These are phyloP conservation scores for Rhopalosiphum padi DNA, from an alignment of 1,140 invertebrate genomes.

Conservation along the genomic window DNA sequence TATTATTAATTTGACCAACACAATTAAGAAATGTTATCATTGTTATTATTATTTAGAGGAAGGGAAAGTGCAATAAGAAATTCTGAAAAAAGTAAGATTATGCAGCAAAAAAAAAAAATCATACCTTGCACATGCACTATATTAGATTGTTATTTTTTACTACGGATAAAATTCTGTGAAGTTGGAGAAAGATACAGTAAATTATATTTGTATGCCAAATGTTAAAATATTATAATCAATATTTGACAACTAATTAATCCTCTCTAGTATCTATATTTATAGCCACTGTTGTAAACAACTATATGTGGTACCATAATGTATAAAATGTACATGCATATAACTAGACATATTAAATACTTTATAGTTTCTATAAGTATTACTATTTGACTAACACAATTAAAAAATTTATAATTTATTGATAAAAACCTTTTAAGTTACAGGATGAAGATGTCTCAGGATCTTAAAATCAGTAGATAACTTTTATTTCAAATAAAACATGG, in stretches of 20 bases:
- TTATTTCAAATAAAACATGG: background rate
- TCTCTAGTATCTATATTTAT: conserved; percentile 63
- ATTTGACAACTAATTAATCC: conserved; percentile 58
- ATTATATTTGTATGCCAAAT: background rate
- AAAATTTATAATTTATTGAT: background rate
- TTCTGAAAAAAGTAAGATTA: too few species aligned
- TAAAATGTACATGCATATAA: too few species aligned
- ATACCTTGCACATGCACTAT: background rate
- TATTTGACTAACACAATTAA: background rate
- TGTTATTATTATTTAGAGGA: background rate
- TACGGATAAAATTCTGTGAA: background rate
- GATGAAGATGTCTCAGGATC: background rate
- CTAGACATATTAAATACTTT: background rate
- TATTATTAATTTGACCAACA: background rate
- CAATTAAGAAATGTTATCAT: background rate
- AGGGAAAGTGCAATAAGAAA: background rate
- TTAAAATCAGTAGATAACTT: background rate
- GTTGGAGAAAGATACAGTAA: background rate
- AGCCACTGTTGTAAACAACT: conserved; percentile 59
- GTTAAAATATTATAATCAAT: conserved; percentile 62
- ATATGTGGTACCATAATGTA: background rate
- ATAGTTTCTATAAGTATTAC: background rate
- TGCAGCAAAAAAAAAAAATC: background rate
- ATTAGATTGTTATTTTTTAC: background rate
- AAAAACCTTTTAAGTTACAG: background rate